These are phyloP conservation scores for Cataglyphis hispanica DNA, from an alignment of 1,140 invertebrate species.

Conservation along the genomic window DNA sequence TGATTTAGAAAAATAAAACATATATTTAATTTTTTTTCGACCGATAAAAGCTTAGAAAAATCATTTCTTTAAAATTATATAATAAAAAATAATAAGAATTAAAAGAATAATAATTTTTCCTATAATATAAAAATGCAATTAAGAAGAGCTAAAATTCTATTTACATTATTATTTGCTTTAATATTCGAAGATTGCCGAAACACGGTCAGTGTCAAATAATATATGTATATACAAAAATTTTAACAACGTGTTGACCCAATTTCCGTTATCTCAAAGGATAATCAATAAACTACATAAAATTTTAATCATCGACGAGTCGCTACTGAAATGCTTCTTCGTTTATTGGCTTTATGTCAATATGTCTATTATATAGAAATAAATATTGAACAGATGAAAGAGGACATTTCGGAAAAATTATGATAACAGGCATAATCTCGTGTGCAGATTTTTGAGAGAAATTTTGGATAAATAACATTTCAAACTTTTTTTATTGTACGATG, in stretches of 20 bases:
- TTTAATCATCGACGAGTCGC: slow-evolving; percentile 51
- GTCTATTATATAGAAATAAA: slow-evolving; percentile 25
- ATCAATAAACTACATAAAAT: slow-evolving; percentile 58
- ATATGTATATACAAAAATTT: slow-evolving; percentile 34
- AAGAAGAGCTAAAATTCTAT: not conserved
- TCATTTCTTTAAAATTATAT: too few species aligned
- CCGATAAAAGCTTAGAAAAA: too few species aligned
- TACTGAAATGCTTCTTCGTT: slow-evolving; percentile 33
- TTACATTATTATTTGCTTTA: not conserved
- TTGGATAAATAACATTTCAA: not conserved
- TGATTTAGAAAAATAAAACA: too few species aligned
- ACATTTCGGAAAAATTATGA: not conserved
- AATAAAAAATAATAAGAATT: not conserved
- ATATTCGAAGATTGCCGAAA: not conserved
- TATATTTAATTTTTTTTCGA: too few species aligned
- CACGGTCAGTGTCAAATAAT: not conserved
- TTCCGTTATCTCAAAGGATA: slow-evolving; percentile 46
- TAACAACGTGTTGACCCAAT: slow-evolving; percentile 49
- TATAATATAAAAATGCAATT: too few species aligned
- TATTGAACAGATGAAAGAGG: not conserved
- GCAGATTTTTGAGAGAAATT: not conserved
- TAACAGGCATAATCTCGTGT: not conserved
- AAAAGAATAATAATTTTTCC: not conserved
- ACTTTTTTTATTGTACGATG: not conserved
- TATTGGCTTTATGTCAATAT: slow-evolving; percentile 33